Evolutionary conservation across 2,113 vertebrate species (phyloP).

Genomic region (Loxodonta africana): DNA sequence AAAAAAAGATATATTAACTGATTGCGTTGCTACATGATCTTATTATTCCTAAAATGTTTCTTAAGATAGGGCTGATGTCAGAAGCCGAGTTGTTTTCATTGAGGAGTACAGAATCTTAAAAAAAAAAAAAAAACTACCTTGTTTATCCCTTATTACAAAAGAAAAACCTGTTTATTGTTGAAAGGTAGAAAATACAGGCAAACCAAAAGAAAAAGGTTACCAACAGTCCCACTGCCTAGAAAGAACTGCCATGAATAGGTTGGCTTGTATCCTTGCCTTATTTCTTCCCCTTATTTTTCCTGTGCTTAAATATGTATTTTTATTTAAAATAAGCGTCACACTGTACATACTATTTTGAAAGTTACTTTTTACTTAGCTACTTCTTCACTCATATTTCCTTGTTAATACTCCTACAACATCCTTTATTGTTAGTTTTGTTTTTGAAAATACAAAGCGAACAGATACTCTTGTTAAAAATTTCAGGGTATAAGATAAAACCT

Average conservation of each 20-base stretch:
- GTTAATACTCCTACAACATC: not conserved
- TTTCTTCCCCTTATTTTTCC: constrained; percentile 10
- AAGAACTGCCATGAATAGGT: not conserved
- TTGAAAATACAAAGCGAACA: not conserved
- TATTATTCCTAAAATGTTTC: not conserved
- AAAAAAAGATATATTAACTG: not conserved
- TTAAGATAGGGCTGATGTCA: not conserved
- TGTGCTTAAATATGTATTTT: not conserved
- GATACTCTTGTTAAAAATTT: constrained; percentile 9
- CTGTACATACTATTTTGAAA: not conserved
- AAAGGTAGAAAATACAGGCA: not conserved
- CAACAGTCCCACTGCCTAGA: not conserved
- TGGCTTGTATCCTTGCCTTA: not conserved
- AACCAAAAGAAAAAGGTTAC: not conserved
- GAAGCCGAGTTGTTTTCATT: constrained; percentile 1
- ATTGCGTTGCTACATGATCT: not conserved
- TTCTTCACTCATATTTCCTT: not conserved
- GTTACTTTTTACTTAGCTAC: not conserved
- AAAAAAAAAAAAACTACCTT: not conserved
- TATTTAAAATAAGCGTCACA: not conserved
- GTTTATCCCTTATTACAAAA: not conserved
- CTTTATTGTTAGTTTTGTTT: not conserved
- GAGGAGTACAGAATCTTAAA: not conserved
- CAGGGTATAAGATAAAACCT: not conserved
- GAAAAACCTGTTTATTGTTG: constrained; percentile 4